These are phyloP conservation scores for Bradypodion ventrale DNA, from an alignment of 2,797 vertebrate genomes.

Conservation along the genomic window DNA sequence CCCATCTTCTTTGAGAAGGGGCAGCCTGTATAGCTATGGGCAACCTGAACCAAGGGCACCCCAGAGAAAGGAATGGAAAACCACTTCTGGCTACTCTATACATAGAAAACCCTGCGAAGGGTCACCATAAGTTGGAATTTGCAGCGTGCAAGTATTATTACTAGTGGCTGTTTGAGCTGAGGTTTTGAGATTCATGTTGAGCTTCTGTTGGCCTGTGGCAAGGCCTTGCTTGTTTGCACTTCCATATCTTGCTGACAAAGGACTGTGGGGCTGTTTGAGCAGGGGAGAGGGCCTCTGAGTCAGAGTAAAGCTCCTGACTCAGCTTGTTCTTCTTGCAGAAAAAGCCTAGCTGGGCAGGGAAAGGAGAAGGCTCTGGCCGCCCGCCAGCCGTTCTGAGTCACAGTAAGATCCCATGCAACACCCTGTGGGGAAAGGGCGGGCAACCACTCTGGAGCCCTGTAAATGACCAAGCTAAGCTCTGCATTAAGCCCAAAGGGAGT, in stretches of 20 bases:
- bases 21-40: too few species aligned
- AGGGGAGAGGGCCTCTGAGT: slow-evolving; percentile 34
- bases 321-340: slow-evolving; percentile 45
- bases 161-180: background rate
- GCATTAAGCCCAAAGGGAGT: slow-evolving; percentile 9
- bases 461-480: background rate
- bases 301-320: slow-evolving; percentile 48
- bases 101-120: too few species aligned
- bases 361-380: slow-evolving; percentile 33
- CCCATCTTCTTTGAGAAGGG: too few species aligned
- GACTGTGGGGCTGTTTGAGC: slow-evolving; percentile 7
- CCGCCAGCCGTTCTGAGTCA: slow-evolving; percentile 32
- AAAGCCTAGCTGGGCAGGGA: slow-evolving; percentile 30
- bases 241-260: slow-evolving; percentile 21
- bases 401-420: slow-evolving; percentile 1
- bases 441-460: background rate
- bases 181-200: background rate
- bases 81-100: too few species aligned
- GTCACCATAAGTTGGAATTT: too few species aligned
- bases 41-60: too few species aligned
- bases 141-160: too few species aligned
- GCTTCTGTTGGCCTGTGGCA: background rate
- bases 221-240: background rate
- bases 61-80: too few species aligned
- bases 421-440: slow-evolving; percentile 12